phyloP scores from a whole-genome alignment of 2,113 vertebrate species.

The Motacilla tschutschensis region DNA sequence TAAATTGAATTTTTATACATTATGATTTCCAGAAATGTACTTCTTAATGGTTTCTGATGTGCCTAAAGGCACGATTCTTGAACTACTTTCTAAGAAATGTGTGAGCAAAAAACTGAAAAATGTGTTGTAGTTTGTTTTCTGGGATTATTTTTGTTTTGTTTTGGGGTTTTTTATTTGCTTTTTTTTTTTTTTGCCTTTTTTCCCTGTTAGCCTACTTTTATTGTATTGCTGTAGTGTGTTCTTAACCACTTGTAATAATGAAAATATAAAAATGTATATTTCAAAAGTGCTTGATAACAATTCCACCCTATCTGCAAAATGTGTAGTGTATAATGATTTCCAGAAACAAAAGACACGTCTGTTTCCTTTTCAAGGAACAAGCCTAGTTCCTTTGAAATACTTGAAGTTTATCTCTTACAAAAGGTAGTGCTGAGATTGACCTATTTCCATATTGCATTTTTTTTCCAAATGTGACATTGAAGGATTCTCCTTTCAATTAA shows the following conservation, averaged over 20 bases:
- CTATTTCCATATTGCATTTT: slow-evolving; percentile 6
- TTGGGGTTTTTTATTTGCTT: not conserved
- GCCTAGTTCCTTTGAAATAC: not conserved
- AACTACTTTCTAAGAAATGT: slow-evolving; percentile 48
- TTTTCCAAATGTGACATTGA: not conserved
- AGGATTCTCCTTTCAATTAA: not conserved
- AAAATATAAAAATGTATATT: slow-evolving; percentile 9
- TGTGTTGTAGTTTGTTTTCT: not conserved
- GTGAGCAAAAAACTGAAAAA: slow-evolving; percentile 26
- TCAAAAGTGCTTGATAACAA: slow-evolving; percentile 30
- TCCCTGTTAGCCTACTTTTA: slow-evolving; percentile 5
- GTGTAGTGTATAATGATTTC: not conserved
- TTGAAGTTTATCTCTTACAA: not conserved
- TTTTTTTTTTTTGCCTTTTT: not conserved
- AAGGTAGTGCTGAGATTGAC: not conserved
- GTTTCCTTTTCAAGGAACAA: slow-evolving; percentile 13
- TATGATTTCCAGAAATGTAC: slow-evolving; percentile 74
- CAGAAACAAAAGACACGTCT: slow-evolving; percentile 9
- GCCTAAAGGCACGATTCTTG: slow-evolving; percentile 71
- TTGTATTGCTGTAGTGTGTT: slow-evolving; percentile 16
- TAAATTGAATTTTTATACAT: slow-evolving; percentile 77
- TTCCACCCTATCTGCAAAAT: not conserved
- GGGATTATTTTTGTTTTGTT: not conserved
- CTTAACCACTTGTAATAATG: slow-evolving; percentile 26
- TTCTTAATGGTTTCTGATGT: slow-evolving; percentile 74